Base-by-base conservation (phyloP, 2,888 invertebrate species). In the Synergus japonicus region DNA sequence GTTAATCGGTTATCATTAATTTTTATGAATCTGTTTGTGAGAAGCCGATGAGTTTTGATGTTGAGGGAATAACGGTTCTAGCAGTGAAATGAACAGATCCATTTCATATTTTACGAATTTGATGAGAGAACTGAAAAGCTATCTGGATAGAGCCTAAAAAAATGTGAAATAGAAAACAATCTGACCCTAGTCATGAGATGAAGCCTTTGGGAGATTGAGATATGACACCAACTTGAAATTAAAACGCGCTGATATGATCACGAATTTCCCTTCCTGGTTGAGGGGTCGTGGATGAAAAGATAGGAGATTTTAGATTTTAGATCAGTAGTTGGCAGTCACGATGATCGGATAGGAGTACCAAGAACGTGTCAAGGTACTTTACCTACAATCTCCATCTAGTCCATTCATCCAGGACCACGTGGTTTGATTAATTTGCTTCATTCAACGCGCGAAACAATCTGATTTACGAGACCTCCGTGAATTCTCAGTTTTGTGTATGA, bases 321-420 rank as follows among this genome's bases (percentile, higher is more conserved):
- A 73, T 49, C 73, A 49, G 54, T 73, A 73, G 54, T 54, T 54
- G 37, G 49, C 37, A 73, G 37, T 73, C 49, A 54, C 49, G 49
- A 37, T 37, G 73, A 73, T 73, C 37, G 73, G 73, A 73, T 73
- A 73, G 73, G 37, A 73, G 73, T 37, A 54, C 73, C 37, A 49
- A 73, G 73, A 54, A 73, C 73, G 73, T 73, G 73, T 73, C 49
- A 73, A 73, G 73, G 73, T 73, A 54, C 49, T 73, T 73, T 54
- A 73, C 73, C 22, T 49, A 54, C 73, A 73, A 73, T 73, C 73
- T 73, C 15, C 73, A 73, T 54, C 49, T 49, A 73, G 73, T 49
- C 49, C 49, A 73, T 73, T 73, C 73, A 73, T 73, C 73, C 73
- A n/a, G 37, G 37, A 73, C 29, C 73, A 73, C 73, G 49, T 73